Conservation (phyloP, 2,797 vertebrate species). For the Bradypus variegatus region DNA sequence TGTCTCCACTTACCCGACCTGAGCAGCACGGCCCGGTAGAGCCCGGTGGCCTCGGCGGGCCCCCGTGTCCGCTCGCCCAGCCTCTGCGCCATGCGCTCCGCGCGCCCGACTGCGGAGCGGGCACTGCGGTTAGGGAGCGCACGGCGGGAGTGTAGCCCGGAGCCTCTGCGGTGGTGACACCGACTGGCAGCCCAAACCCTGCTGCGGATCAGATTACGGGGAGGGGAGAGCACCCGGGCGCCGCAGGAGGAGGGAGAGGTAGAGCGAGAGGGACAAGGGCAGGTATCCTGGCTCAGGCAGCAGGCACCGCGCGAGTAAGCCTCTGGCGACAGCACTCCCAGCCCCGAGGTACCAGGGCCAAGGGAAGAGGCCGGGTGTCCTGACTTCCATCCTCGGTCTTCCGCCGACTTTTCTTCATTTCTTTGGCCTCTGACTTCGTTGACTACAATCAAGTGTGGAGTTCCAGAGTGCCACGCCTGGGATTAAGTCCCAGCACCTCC, state of each 20-base stretch:
- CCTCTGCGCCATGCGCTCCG: conserved; percentile 72
- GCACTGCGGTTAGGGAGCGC: background rate
- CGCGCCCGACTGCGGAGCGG: background rate
- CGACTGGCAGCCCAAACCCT: background rate
- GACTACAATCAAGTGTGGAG: background rate
- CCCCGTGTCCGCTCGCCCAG: conserved; percentile 68
- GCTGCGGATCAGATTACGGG: conserved; percentile 58
- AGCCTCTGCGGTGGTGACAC: background rate
- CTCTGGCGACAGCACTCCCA: background rate
- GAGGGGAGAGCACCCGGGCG: background rate
- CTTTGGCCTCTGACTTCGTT: background rate
- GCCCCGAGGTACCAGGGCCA: background rate
- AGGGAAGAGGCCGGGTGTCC: background rate
- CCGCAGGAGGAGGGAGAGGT: background rate
- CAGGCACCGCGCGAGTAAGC: background rate
- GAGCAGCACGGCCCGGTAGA: conserved; percentile 78
- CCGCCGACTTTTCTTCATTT: background rate
- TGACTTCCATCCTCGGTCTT: background rate
- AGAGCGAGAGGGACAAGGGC: background rate
- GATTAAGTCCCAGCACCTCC: background rate
- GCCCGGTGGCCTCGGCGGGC: conserved; percentile 70
- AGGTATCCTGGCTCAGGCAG: background rate
- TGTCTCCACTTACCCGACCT: conserved; percentile 84
- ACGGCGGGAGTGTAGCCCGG: background rate
- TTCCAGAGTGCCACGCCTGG: background rate